phyloP scores from a whole-genome alignment of 2,113 vertebrate species.

The Indicator maculatus region DNA sequence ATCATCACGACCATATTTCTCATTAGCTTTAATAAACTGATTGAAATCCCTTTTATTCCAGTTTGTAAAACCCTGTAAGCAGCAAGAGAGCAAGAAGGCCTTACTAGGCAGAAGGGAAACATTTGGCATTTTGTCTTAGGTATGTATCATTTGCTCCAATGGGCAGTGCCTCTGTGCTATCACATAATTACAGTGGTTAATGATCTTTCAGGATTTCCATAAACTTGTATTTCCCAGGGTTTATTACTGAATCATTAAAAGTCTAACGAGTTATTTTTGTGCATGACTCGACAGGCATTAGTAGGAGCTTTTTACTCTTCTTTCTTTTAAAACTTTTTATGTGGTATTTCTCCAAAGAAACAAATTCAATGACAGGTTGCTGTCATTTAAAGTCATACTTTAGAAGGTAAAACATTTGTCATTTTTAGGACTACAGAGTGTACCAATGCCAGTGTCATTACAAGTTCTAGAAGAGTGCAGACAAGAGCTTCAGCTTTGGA shows the following conservation, averaged over 20 bases:
- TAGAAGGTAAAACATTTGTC: not conserved
- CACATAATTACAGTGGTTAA: not conserved
- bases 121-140: not conserved
- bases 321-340: not conserved
- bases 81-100: constrained; percentile 14
- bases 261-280: not conserved
- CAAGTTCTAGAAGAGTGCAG: not conserved
- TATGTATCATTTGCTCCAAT: not conserved
- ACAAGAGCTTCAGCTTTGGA: not conserved
- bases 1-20: constrained; percentile 90
- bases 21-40: constrained; percentile 92
- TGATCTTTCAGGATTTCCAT: constrained; percentile 12
- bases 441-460: not conserved
- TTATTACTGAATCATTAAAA: constrained; percentile 28
- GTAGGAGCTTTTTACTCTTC: not conserved
- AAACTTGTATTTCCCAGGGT: not conserved
- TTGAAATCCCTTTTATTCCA: constrained; percentile 94
- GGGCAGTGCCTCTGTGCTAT: not conserved
- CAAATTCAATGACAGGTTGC: not conserved
- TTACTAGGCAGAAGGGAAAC: not conserved
- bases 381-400: not conserved
- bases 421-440: not conserved
- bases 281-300: not conserved
- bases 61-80: constrained; percentile 85
- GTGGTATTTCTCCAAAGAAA: not conserved